Base-by-base conservation (phyloP, 2,888 invertebrate species). In the Brachynemurus nebulosus region DNA sequence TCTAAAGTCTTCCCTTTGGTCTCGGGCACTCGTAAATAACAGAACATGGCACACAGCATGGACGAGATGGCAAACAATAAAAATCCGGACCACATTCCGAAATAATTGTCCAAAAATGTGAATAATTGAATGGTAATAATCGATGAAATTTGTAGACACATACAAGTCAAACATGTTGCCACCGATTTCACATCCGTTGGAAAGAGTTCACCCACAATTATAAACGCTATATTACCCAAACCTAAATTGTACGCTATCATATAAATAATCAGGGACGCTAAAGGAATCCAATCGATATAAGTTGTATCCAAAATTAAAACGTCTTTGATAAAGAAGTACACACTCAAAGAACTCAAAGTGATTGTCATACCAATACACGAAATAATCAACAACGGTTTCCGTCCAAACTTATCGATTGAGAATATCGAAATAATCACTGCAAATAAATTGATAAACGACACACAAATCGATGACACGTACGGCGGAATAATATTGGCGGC, bases 291-390 rank as follows among this genome's bases (percentile, higher is more conserved):
- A 0, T 71, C 67, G 21, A 71, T 53, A 0, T 64, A 57, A 14
- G 57, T 57, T 17, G 11, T 17, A 27, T 61, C 57, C 16, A 55
- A 46, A 36, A 61, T 56, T 36, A 64, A 57, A 18, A 19, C 18
- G 18, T 19, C 20, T 36, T 59, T 51, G 1, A 68, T 49, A 48
- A 68, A 70, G 53, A 74, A 77, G 53, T 72, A 76, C 0, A 64
- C 44, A 1, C 71, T 72, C 4, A 74, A 66, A 1, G 65, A 48
- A 0, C 69, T 65, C 50, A 75, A 59, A 0, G 72, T 67, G 1
- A 72, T 6, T 0, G 72, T 72, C 1, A 71, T 72, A 3, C 74
- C 70, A 0, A 68, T 50, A 5, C 72, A 70, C 0, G 77, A 76
- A 27, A 63, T 52, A 9, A 74, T 57, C 50, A 76, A 60, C 1